phyloP scores from a whole-genome alignment of 2,113 vertebrate genomes.

The Muscicapa adusta region DNA sequence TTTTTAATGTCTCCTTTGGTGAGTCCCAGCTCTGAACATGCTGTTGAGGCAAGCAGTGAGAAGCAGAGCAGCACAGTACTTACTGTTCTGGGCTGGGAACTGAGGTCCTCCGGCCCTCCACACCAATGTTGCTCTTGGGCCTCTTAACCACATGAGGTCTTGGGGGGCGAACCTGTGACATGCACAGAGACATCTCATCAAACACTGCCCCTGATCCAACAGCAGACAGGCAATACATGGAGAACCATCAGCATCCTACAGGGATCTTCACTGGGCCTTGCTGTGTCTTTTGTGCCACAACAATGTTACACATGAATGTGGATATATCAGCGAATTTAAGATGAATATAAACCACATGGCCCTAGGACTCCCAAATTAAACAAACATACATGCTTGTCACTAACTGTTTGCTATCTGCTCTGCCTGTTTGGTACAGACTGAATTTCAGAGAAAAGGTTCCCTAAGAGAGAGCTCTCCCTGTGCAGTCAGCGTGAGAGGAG shows the following conservation, averaged over 20 bases:
- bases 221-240: neutral
- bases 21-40: neutral
- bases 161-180: slow-evolving; percentile 82
- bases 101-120: slow-evolving; percentile 72
- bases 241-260: neutral
- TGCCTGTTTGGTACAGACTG: neutral
- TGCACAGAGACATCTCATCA: slow-evolving; percentile 16
- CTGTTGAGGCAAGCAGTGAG: neutral
- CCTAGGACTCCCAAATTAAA: neutral
- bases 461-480: neutral
- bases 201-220: neutral
- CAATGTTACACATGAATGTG: too few relatives aligned
- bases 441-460: neutral
- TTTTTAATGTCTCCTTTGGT: neutral
- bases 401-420: neutral
- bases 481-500: neutral
- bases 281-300: neutral
- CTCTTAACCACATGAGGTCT: slow-evolving; percentile 84
- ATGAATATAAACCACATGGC: neutral
- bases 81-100: slow-evolving; percentile 80
- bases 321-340: neutral
- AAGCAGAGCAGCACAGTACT: slow-evolving; percentile 44
- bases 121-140: slow-evolving; percentile 83
- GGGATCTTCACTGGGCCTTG: neutral
- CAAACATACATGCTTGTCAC: neutral